Percentiles rank a stretch among this genome's conserved stretches.
These are phyloP conservation scores for Actenoides lindsayi DNA, from an alignment of 2,113 vertebrate genomes.

Conservation along the genomic window DNA sequence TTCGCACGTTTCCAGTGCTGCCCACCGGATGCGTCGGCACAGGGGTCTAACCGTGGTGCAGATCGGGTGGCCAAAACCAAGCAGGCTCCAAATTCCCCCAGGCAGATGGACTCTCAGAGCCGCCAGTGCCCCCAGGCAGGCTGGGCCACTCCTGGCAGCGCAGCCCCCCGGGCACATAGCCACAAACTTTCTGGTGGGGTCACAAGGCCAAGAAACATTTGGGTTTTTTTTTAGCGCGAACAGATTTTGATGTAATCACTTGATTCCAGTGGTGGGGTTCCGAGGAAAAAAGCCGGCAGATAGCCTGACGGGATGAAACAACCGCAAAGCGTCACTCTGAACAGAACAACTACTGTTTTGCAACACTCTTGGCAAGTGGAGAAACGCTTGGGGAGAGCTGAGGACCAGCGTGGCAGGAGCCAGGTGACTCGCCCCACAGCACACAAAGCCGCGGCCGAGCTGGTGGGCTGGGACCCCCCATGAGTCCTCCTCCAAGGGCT, in stretches of 20 bases:
- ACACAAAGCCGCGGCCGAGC: not conserved
- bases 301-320: not conserved
- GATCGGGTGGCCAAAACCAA: fast-evolving
- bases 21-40: fast-evolving
- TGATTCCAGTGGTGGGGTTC: not conserved
- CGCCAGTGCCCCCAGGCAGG: not conserved
- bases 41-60: fast-evolving
- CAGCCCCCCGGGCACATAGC: fast-evolving
- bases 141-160: not conserved
- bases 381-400: not conserved
- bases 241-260: not conserved
- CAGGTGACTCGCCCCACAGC: not conserved
- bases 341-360: not conserved
- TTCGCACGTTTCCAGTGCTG: fast-evolving
- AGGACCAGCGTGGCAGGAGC: not conserved
- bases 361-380: not conserved
- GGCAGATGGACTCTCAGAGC: not conserved
- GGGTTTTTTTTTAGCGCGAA: not conserved
- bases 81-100: fast-evolving
- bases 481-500: fast-evolving
- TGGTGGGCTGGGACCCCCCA: fast-evolving
- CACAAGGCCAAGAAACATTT: not conserved
- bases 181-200: not conserved
- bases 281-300: not conserved
- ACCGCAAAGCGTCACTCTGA: not conserved